Conservation (phyloP, 2,797 vertebrate genomes). For the Melanotaenia parkinsoni region DNA sequence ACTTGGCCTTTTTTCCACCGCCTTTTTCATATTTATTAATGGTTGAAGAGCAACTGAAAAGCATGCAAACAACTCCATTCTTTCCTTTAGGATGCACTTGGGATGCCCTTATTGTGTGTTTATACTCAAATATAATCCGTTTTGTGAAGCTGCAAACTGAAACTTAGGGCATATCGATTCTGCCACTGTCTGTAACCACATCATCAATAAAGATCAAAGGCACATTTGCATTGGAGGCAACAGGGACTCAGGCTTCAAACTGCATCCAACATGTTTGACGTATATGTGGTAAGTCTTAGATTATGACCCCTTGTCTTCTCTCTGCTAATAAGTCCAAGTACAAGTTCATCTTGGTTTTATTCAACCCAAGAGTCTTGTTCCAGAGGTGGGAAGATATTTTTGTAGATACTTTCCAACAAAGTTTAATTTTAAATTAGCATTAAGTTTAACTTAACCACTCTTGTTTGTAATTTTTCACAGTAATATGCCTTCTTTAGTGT, state of each 20-base stretch:
- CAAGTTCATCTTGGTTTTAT: neutral
- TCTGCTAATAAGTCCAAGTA: neutral
- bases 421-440: neutral
- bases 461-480: neutral
- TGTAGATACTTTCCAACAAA: neutral
- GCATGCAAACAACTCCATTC: neutral
- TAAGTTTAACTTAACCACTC: neutral
- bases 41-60: neutral
- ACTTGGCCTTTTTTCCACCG: neutral
- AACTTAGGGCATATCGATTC: neutral
- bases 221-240: neutral
- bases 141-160: neutral
- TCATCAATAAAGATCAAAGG: slow-evolving; percentile 6
- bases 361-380: neutral
- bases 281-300: neutral
- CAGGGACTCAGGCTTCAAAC: no score
- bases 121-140: neutral
- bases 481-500: neutral
- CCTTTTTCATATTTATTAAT: neutral
- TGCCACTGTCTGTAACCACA: neutral
- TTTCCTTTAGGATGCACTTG: neutral
- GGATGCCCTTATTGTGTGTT: neutral
- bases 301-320: neutral
- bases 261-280: neutral
- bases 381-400: neutral